These are phyloP conservation scores for Chelonus insularis DNA, from an alignment of 1,140 invertebrate species.

Conservation along the genomic window DNA sequence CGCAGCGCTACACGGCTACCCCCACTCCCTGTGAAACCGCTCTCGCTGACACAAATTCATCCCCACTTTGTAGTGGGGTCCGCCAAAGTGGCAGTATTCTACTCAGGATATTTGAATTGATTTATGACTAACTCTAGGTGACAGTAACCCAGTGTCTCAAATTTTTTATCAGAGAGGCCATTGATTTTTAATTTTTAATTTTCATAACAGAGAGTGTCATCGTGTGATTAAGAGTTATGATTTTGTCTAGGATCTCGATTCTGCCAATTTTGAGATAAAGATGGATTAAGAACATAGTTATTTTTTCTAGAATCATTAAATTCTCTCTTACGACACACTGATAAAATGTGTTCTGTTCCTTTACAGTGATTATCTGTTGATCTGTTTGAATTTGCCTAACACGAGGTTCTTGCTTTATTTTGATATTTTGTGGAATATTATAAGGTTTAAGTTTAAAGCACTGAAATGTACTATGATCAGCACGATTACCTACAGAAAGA, in stretches of 20 bases:
- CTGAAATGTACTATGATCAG: slow-evolving; percentile 9
- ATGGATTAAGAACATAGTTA: not conserved
- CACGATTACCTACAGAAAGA: slow-evolving; percentile 24
- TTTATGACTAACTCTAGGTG: not conserved
- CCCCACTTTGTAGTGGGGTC: no score
- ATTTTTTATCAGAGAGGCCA: slow-evolving; percentile 5
- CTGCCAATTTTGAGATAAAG: not conserved
- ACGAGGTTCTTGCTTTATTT: not conserved
- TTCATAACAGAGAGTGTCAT: slow-evolving; percentile 16
- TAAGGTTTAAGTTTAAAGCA: not conserved
- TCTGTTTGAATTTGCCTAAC: not conserved
- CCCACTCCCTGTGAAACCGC: no score
- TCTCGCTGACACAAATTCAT: no score
- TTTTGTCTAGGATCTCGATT: no score
- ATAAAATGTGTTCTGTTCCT: slow-evolving; percentile 9
- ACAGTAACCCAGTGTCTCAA: not conserved
- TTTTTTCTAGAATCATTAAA: slow-evolving; percentile 17
- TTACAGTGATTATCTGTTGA: slow-evolving; percentile 20
- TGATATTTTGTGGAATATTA: not conserved
- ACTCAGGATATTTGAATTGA: not conserved
- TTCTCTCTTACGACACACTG: slow-evolving; percentile 11
- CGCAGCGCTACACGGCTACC: no score
- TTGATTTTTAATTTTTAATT: slow-evolving; percentile 20
- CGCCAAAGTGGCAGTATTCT: no score
- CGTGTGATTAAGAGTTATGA: not conserved